These are phyloP conservation scores for Ambastaia sidthimunki DNA, from an alignment of 2,797 vertebrate genomes.

Conservation along the genomic window DNA sequence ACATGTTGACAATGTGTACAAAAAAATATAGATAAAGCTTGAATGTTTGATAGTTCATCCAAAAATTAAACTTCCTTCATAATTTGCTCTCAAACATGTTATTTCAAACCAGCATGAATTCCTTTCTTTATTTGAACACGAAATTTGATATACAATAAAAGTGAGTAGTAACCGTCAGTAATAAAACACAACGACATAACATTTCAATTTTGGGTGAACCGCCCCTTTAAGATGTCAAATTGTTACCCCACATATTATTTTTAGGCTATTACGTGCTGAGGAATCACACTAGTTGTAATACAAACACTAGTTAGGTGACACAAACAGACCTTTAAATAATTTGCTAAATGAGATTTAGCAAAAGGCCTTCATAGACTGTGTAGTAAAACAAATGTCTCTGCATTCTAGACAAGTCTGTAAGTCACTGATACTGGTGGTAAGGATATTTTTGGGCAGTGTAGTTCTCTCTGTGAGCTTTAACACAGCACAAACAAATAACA, in stretches of 20 bases:
- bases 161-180: no score
- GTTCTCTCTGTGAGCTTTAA: slow-evolving; percentile 3
- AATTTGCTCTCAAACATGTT: background rate
- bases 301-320: background rate
- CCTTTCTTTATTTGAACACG: background rate
- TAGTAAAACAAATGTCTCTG: background rate
- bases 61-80: no score
- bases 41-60: no score
- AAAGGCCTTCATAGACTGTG: background rate
- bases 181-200: background rate
- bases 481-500: slow-evolving; percentile 11
- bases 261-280: background rate
- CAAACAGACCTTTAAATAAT: background rate
- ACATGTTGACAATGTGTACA: no score
- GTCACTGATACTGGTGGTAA: background rate
- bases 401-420: slow-evolving; percentile 9
- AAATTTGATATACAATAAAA: background rate
- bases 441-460: background rate
- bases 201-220: background rate
- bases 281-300: no score
- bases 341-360: background rate
- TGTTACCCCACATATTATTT: background rate
- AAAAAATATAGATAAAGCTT: no score
- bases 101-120: background rate
- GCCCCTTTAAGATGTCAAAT: background rate